Conservation (phyloP, 1,140 invertebrate genomes). For the Trissolcus basalis region DNA sequence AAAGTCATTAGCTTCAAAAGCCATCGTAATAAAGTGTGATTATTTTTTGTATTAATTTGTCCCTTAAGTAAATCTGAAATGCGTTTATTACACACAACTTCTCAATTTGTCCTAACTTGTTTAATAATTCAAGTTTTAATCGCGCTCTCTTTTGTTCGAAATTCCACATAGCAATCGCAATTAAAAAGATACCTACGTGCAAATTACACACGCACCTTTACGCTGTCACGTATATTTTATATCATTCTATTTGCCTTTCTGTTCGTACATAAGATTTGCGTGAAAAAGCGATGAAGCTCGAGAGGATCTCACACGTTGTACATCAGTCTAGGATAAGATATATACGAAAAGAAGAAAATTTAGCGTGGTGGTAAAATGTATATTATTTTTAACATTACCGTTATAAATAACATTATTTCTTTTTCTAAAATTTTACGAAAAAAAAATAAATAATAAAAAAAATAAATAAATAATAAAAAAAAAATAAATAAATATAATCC, state of each 20-base stretch:
- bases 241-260: conserved; percentile 28
- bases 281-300: too few species aligned
- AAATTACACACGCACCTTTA: conserved; percentile 63
- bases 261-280: conserved; percentile 6
- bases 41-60: conserved; percentile 40
- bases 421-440: too few species aligned
- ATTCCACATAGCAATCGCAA: conserved; percentile 54
- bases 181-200: conserved; percentile 67
- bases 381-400: too few species aligned
- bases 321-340: too few species aligned
- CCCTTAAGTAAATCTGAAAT: conserved; percentile 24
- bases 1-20: conserved; percentile 13
- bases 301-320: too few species aligned
- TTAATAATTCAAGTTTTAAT: conserved; percentile 42
- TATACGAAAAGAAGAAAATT: too few species aligned
- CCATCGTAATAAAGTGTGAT: conserved; percentile 15
- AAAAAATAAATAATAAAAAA: too few species aligned
- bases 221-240: conserved; percentile 20
- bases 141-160: conserved; percentile 30
- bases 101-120: conserved; percentile 29
- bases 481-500: too few species aligned
- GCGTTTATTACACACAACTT: conserved; percentile 37
- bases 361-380: too few species aligned
- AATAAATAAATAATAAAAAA: too few species aligned
- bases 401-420: too few species aligned